Evolutionary conservation across 2,888 invertebrate genomes (phyloP), one percentile per base, ranked within the genome.

Genomic region (Diadromus collaris): DNA sequence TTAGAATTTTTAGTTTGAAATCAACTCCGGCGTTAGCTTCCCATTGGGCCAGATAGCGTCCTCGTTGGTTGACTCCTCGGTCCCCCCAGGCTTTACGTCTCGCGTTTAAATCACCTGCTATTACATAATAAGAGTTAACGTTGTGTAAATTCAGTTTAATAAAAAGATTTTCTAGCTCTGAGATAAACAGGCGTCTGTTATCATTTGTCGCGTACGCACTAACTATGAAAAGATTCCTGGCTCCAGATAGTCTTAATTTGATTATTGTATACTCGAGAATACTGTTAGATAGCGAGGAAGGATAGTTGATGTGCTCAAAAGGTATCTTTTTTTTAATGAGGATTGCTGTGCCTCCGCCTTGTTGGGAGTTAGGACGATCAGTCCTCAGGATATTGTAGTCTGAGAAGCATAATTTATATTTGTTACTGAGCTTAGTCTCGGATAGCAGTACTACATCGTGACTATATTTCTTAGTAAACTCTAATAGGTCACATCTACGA

Each of bases 251-350:
- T 16, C 29, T 46, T 9, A 72, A 46, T 48, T 72, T 72, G 2
- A 72, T 72, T 1, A 72, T 64, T 32, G 63, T 51, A 13, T 72
- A 72, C 46, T 72, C 72, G 44, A 72, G n/a, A 1, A 64, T 72
- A 7, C 21, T 63, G 24, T 72, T 72, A 10, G 34, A 16, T 6
- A 13, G 4, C 9, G 72, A 72, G 13, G 44, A 34, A 24, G 72
- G 72, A 19, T 64, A 32, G 29, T 32, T 44, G 29, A 64, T 48
- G 16, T 4, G 9, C 9, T 44, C 32, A 27, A 24, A 38, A 2
- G 34, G 29, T 13, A 76, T 38, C 1, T 60, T 60, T 27, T 61
- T 76, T 24, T 61, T 69, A 1, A 61, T 48, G 3, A 69, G 2
- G 2, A 76, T 76, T 1, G 76, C 68, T 1, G 69, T 76, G 1